These are phyloP conservation scores for Alaudala cheleensis DNA, from an alignment of 2,113 vertebrate species.

Conservation along the genomic window DNA sequence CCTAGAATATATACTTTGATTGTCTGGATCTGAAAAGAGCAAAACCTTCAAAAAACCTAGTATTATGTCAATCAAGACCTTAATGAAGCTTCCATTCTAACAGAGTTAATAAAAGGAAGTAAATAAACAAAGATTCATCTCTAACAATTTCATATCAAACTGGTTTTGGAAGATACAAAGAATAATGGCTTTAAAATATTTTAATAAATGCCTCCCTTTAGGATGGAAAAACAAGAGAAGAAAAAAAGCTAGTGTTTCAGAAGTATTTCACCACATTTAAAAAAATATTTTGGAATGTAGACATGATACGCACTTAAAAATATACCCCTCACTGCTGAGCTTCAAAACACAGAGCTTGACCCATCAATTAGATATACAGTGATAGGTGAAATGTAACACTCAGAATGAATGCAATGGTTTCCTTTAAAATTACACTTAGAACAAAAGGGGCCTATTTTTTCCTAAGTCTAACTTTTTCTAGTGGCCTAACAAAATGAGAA, in stretches of 20 bases:
- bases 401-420: not conserved
- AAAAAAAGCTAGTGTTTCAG: not conserved
- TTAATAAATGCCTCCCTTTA: not conserved
- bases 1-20: constrained; percentile 38
- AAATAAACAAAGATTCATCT: not conserved
- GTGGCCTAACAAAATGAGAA: not conserved
- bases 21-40: not conserved
- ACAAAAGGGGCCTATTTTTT: not conserved
- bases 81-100: not conserved
- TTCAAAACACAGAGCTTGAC: constrained; percentile 1
- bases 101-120: not conserved
- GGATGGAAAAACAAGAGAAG: not conserved
- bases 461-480: not conserved
- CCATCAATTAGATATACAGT: not conserved
- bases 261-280: not conserved
- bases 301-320: not conserved
- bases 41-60: not conserved
- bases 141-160: not conserved
- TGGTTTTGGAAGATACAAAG: not conserved
- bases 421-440: constrained; percentile 1
- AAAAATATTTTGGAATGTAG: not conserved
- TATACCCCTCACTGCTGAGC: not conserved
- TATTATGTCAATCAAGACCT: not conserved
- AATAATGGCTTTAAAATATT: not conserved
- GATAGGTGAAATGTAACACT: not conserved